Percentiles rank a stretch among this genome's conserved stretches.
Evolutionary conservation across 2,888 invertebrate genomes (phyloP).

Genomic region (Anaspis maculata): DNA sequence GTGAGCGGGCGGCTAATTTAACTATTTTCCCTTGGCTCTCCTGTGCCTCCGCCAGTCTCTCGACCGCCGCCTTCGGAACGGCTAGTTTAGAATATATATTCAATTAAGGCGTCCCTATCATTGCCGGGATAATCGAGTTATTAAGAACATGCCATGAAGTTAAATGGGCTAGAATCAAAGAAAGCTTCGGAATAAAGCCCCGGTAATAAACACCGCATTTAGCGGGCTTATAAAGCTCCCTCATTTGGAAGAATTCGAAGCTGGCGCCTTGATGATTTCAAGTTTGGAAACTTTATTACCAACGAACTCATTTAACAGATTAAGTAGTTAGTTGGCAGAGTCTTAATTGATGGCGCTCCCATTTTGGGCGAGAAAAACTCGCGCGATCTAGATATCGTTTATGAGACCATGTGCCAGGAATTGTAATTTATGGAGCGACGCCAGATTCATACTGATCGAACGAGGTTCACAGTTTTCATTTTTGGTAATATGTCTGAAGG

Average conservation of each 20-base stretch:
- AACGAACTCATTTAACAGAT: slow-evolving; percentile 27
- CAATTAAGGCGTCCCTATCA: slow-evolving; percentile 15
- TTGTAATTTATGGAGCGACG: too few relatives aligned
- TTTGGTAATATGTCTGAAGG: too few relatives aligned
- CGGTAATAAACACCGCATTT: slow-evolving; percentile 27
- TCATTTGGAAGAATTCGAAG: slow-evolving; percentile 26
- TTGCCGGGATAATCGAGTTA: slow-evolving; percentile 27
- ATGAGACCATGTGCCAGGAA: too few relatives aligned
- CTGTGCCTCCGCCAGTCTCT: too few relatives aligned
- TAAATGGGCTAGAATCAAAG: slow-evolving; percentile 30
- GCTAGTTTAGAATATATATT: slow-evolving; percentile 11
- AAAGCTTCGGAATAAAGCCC: slow-evolving; percentile 24
- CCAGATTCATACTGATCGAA: too few relatives aligned
- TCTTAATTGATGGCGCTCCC: slow-evolving; percentile 15
- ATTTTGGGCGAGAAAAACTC: slow-evolving; percentile 8
- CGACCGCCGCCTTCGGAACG: too few relatives aligned
- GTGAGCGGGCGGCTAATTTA: too few relatives aligned
- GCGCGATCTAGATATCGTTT: too few relatives aligned
- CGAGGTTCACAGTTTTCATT: too few relatives aligned
- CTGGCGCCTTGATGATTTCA: slow-evolving; percentile 27
- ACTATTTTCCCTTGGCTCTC: too few relatives aligned
- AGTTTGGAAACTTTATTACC: slow-evolving; percentile 28
- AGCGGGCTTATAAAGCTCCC: slow-evolving; percentile 24
- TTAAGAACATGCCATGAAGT: slow-evolving; percentile 29
- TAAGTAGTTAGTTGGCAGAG: slow-evolving; percentile 18